Evolutionary conservation across 1,140 invertebrate genomes (phyloP).

Genomic region (Drosophila triauraria): DNA sequence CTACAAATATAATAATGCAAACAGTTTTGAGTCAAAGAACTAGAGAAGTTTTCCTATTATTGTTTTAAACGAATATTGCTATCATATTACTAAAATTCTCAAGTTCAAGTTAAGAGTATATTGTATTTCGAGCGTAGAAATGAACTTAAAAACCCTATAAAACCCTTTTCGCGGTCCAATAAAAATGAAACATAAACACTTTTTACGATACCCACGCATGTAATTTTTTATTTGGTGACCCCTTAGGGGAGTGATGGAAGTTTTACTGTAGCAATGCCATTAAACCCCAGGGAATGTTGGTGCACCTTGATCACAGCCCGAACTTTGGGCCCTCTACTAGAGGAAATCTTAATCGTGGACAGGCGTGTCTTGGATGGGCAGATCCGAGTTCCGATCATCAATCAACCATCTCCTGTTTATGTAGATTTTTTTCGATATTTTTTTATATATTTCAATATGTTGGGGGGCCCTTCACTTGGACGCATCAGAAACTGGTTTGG

Average conservation of each 20-base stretch:
- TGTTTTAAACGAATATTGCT: no score
- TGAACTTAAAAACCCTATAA: neutral
- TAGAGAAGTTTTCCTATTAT: no score
- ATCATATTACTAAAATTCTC: neutral
- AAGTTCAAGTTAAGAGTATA: neutral
- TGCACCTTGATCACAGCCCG: conserved; percentile 32
- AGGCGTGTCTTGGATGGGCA: conserved; percentile 21
- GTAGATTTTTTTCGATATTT: conserved; percentile 3
- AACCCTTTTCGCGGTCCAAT: neutral
- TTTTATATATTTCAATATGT: neutral
- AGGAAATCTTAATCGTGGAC: conserved; percentile 2
- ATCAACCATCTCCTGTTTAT: conserved; percentile 52
- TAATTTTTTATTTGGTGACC: conserved; percentile 8
- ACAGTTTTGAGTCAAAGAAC: no score
- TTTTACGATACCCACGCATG: conserved; percentile 10
- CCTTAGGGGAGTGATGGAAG: neutral
- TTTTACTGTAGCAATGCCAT: conserved; percentile 27
- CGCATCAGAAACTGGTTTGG: conserved; percentile 60
- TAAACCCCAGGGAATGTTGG: conserved; percentile 51
- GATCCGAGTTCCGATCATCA: conserved; percentile 38
- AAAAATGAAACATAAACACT: neutral
- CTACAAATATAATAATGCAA: no score
- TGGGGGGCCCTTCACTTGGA: conserved; percentile 44
- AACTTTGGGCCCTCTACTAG: conserved; percentile 26
- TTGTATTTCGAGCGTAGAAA: neutral